These are phyloP conservation scores for Lycia hirtaria DNA, from an alignment of 2,888 invertebrate species.

Conservation along the genomic window DNA sequence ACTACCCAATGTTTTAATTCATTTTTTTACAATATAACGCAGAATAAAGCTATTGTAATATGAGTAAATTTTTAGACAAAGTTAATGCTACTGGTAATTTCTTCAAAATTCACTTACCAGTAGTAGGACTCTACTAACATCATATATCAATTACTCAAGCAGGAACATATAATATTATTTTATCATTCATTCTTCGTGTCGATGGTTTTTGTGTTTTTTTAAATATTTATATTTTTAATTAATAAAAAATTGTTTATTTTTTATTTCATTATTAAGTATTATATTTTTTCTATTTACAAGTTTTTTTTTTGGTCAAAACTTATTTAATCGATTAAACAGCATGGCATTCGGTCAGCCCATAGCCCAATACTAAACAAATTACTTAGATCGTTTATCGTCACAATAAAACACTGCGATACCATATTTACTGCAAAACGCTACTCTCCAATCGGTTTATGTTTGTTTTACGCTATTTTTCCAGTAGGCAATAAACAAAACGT, in stretches of 20 bases:
- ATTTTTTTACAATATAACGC: no score
- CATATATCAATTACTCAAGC: no score
- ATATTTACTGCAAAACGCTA: slow-evolving; percentile 53
- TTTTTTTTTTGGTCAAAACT: neutral
- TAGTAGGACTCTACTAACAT: no score
- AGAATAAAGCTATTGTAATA: no score
- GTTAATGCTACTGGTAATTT: no score
- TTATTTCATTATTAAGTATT: neutral
- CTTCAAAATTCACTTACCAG: no score
- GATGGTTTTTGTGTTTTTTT: no score
- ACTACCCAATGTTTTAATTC: no score
- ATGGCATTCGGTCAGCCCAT: neutral
- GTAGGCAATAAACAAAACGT: slow-evolving; percentile 5
- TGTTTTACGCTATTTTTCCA: slow-evolving; percentile 43
- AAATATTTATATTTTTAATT: neutral
- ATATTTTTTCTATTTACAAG: neutral
- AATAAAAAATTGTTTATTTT: neutral
- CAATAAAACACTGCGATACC: slow-evolving; percentile 55
- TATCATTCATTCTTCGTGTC: no score
- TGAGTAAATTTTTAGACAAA: no score
- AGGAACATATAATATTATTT: no score
- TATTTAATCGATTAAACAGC: neutral
- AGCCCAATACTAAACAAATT: slow-evolving; percentile 26
- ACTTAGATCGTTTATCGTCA: slow-evolving; percentile 50
- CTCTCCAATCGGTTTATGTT: slow-evolving; percentile 45